Conservation (phyloP, 2,888 invertebrate species). For the Cheilosia pagana region DNA sequence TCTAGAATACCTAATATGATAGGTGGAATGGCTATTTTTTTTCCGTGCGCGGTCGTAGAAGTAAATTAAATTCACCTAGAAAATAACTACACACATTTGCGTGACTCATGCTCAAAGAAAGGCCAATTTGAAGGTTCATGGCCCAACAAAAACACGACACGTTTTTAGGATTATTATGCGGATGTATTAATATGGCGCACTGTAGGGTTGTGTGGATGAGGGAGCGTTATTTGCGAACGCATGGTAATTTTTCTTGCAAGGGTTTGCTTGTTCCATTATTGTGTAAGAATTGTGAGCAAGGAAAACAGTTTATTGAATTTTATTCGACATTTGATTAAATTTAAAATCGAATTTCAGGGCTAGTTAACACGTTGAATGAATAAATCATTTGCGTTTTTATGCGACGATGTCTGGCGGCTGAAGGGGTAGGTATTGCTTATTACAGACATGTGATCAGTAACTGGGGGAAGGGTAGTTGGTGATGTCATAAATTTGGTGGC, state of each 20-base stretch:
- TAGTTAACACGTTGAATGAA: constrained; percentile 37
- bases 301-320: constrained; percentile 49
- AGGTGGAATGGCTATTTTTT: constrained; percentile 25
- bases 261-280: constrained; percentile 33
- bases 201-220: background rate
- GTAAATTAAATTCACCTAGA: constrained; percentile 51
- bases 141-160: constrained; percentile 48
- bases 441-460: background rate
- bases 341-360: constrained; percentile 49
- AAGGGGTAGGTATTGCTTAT: too few species aligned
- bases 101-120: constrained; percentile 47
- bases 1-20: constrained; percentile 23
- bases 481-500: background rate
- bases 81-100: constrained; percentile 23
- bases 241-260: constrained; percentile 24
- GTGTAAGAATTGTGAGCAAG: constrained; percentile 34
- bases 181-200: constrained; percentile 9
- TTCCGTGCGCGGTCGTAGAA: constrained; percentile 29
- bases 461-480: background rate
- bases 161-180: constrained; percentile 31
- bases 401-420: background rate
- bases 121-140: constrained; percentile 63
- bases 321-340: constrained; percentile 49
- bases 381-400: constrained; percentile 13
- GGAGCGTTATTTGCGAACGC: background rate